Conservation (phyloP, 1,140 invertebrate genomes). For the Aphaenogaster rudis region DNA sequence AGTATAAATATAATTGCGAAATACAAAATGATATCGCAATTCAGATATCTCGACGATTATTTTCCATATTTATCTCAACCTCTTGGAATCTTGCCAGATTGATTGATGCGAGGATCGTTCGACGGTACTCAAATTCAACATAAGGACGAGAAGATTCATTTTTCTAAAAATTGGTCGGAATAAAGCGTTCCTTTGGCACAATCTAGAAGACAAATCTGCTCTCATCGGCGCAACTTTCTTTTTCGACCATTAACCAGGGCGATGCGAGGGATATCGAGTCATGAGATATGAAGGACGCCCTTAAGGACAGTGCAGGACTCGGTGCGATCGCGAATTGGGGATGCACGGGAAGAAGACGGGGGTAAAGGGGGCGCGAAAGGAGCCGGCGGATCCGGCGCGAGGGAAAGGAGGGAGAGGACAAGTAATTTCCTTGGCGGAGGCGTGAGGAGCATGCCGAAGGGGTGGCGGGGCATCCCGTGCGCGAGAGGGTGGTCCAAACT, state of each 20-base stretch:
- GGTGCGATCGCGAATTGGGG: conserved; percentile 35
- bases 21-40: conserved; percentile 10
- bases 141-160: conserved; percentile 20
- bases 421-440: conserved; percentile 86
- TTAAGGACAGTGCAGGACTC: conserved; percentile 57
- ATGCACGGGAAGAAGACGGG: not conserved
- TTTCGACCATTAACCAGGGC: conserved; percentile 15
- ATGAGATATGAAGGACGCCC: conserved; percentile 64
- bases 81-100: not conserved
- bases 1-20: not conserved
- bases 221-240: not conserved
- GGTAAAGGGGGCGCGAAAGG: conserved; percentile 48
- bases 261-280: conserved; percentile 34
- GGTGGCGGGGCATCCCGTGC: conserved; percentile 67
- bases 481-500: conserved; percentile 83
- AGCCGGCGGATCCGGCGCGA: conserved; percentile 57
- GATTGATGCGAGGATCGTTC: conserved; percentile 17
- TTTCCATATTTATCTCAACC: not conserved
- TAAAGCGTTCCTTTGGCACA: not conserved
- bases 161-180: conserved; percentile 8
- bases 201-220: conserved; percentile 22
- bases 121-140: not conserved
- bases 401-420: conserved; percentile 80
- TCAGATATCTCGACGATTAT: not conserved
- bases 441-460: conserved; percentile 83